A percentile compares a stretch with the other conserved stretches of the same genome.
phyloP scores from a whole-genome alignment of 2,113 vertebrate genomes.

The Sebastes fasciatus region DNA sequence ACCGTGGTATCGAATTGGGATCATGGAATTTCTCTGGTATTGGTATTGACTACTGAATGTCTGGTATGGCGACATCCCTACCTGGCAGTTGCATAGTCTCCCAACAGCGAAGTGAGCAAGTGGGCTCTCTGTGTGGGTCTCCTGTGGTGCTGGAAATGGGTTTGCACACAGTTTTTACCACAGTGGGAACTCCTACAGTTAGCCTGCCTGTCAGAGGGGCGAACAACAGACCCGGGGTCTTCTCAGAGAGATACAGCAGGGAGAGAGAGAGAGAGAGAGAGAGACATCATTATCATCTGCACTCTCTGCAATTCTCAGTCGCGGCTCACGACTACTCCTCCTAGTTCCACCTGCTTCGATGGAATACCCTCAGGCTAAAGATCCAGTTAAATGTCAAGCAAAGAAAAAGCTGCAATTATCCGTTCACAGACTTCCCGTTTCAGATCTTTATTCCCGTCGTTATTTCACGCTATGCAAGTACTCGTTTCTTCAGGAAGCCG shows the following conservation, averaged over 20 bases:
- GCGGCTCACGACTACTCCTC: slow-evolving; percentile 38
- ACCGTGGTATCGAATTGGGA: no score
- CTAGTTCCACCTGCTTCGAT: slow-evolving; percentile 44
- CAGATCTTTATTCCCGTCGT: slow-evolving; percentile 48
- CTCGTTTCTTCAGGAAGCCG: slow-evolving; percentile 1
- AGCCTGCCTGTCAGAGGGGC: slow-evolving; percentile 42
- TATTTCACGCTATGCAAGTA: slow-evolving; percentile 22
- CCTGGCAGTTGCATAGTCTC: no score
- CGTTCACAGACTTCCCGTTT: slow-evolving; percentile 41
- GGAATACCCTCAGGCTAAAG: slow-evolving; percentile 61
- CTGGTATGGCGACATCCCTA: no score
- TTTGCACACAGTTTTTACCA: slow-evolving; percentile 62
- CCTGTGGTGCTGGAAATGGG: slow-evolving; percentile 54
- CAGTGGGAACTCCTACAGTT: slow-evolving; percentile 61
- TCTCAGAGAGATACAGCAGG: slow-evolving; percentile 23
- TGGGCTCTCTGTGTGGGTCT: slow-evolving; percentile 36
- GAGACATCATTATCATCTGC: slow-evolving; percentile 50
- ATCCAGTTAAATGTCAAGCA: slow-evolving; percentile 65
- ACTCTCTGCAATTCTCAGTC: slow-evolving; percentile 35
- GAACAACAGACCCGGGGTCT: slow-evolving; percentile 35
- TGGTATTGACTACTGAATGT: no score
- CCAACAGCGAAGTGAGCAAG: slow-evolving; percentile 51
- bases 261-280: slow-evolving; percentile 26
- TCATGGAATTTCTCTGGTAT: no score
- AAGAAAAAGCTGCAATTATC: slow-evolving; percentile 64